phyloP scores from a whole-genome alignment of 53 echinoderm and acorn worm species.

The Crossaster papposus region DNA sequence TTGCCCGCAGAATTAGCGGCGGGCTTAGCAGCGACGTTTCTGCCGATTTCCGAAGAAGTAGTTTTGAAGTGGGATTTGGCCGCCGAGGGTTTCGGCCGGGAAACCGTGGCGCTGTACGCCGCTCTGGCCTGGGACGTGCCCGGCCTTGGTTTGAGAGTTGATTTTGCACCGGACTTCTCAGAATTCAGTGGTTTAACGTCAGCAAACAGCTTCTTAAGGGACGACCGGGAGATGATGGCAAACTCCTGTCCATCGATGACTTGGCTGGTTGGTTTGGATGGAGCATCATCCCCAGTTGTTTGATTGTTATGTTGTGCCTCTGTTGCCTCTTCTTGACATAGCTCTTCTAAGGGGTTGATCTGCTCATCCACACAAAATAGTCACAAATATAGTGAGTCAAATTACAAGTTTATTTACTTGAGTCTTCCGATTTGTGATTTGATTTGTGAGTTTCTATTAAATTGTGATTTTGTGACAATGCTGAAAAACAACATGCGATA shows the following conservation, averaged over 20 bases:
- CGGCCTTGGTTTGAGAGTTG: conserved; percentile 8
- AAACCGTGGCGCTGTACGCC: conserved; percentile 43
- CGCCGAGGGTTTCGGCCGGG: conserved; percentile 19
- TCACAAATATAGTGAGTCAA: not conserved
- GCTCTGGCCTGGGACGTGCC: conserved; percentile 46
- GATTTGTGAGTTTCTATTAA: too few relatives aligned
- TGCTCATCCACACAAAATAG: not conserved
- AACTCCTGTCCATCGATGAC: conserved; percentile 35
- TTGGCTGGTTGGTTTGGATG: conserved; percentile 15
- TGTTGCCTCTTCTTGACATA: not conserved
- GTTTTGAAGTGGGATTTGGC: conserved; percentile 51
- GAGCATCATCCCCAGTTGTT: not conserved
- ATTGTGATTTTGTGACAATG: too few relatives aligned
- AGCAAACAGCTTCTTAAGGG: conserved; percentile 34
- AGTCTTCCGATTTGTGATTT: too few relatives aligned
- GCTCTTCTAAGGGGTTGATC: not conserved
- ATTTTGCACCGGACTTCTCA: not conserved
- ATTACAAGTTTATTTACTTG: not conserved
- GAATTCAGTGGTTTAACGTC: not conserved
- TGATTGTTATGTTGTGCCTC: not conserved
- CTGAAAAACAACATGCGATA: too few relatives aligned
- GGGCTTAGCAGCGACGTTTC: conserved; percentile 12
- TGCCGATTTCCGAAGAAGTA: conserved; percentile 55
- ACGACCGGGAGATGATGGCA: conserved; percentile 50
- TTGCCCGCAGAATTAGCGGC: conserved; percentile 8